Conservation (phyloP, 1,140 invertebrate genomes). For the Lepidurus arcticus region DNA sequence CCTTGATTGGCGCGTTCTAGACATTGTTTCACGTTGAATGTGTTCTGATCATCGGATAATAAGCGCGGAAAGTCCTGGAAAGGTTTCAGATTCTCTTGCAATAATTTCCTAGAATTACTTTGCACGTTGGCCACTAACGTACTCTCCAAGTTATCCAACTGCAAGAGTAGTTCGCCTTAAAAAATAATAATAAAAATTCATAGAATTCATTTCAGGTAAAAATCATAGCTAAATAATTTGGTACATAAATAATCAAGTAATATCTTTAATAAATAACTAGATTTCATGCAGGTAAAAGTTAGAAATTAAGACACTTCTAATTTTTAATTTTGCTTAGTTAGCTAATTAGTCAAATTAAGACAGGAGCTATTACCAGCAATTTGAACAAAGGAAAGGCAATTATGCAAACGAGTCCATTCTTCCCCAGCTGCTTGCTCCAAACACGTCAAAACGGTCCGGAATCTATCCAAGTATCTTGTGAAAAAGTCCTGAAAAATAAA, state of each 20-base stretch:
- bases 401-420: conserved; percentile 63
- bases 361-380: conserved; percentile 51
- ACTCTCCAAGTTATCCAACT: conserved; percentile 18
- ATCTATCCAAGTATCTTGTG: conserved; percentile 53
- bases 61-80: background rate
- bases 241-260: background rate
- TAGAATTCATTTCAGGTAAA: conserved; percentile 49
- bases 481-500: conserved; percentile 50
- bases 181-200: conserved; percentile 45
- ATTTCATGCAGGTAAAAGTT: too few relatives aligned
- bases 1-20: background rate
- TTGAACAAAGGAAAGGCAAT: conserved; percentile 62
- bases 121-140: conserved; percentile 14
- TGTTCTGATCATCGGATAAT: background rate
- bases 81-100: background rate
- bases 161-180: conserved; percentile 28
- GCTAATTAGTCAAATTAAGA: conserved; percentile 44
- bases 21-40: background rate
- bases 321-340: too few relatives aligned
- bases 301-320: too few relatives aligned
- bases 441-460: conserved; percentile 48
- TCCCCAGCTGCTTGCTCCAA: conserved; percentile 55
- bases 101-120: conserved; percentile 21
- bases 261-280: too few relatives aligned
- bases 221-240: background rate